Evolutionary conservation across 2,113 vertebrate genomes (phyloP).

Genomic region (Alaudala cheleensis): DNA sequence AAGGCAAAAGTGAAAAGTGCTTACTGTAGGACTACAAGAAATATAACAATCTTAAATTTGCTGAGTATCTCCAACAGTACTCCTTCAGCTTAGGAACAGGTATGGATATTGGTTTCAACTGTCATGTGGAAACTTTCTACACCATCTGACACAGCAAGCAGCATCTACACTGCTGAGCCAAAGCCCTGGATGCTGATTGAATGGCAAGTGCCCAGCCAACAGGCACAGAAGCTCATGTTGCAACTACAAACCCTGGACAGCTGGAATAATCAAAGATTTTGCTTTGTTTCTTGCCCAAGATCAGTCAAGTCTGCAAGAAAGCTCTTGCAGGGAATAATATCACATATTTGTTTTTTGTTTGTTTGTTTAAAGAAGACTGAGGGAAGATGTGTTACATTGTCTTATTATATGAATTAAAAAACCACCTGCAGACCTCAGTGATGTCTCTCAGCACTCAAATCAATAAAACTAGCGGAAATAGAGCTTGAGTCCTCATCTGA

Average conservation of each 20-base stretch:
- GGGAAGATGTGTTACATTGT: not conserved
- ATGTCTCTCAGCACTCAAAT: not conserved
- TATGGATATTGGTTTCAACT: not conserved
- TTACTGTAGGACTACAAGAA: not conserved
- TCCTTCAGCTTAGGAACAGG: not conserved
- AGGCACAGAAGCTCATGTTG: not conserved
- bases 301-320: not conserved
- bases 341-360: not conserved
- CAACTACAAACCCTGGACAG: not conserved
- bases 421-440: not conserved
- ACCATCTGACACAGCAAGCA: not conserved
- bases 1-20: not conserved
- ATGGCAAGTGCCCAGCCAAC: not conserved
- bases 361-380: not conserved
- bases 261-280: not conserved
- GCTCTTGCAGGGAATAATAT: not conserved
- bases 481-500: not conserved
- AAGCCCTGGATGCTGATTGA: not conserved
- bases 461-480: not conserved
- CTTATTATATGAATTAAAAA: not conserved
- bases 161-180: not conserved
- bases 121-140: not conserved
- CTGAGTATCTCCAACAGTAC: not conserved
- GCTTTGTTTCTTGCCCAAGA: not conserved
- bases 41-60: not conserved